These are phyloP conservation scores for Esox masquinongy DNA, from an alignment of 2,797 vertebrate species.

Conservation along the genomic window DNA sequence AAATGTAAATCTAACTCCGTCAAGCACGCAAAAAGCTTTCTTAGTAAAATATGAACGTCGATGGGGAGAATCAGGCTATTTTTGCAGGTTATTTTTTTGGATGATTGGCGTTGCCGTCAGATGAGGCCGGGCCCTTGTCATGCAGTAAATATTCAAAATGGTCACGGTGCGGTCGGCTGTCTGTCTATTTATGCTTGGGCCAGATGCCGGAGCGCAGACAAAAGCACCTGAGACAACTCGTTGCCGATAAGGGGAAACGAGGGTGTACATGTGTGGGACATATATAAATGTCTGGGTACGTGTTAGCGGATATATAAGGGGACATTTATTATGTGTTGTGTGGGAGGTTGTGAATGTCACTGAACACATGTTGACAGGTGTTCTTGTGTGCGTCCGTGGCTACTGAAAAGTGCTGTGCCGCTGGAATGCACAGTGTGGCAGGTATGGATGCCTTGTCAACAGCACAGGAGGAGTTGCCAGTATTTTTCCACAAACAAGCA, in stretches of 20 bases:
- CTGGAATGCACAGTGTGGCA: neutral
- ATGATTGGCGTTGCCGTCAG: neutral
- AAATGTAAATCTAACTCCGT: slow-evolving; percentile 31
- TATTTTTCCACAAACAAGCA: neutral
- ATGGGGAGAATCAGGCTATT: neutral
- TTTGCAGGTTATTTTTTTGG: neutral
- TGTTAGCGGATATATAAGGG: neutral
- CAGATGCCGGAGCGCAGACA: slow-evolving; percentile 41
- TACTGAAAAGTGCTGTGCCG: neutral
- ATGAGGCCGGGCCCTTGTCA: neutral
- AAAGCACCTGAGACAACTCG: slow-evolving; percentile 39
- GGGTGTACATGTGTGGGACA: neutral
- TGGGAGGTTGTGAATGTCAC: neutral
- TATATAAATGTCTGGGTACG: neutral
- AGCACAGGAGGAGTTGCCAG: neutral
- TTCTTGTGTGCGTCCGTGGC: neutral
- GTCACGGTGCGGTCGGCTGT: neutral
- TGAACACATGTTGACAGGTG: neutral
- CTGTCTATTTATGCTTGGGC: slow-evolving; percentile 20
- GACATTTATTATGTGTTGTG: neutral
- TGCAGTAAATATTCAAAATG: neutral
- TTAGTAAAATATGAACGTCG: slow-evolving; percentile 14
- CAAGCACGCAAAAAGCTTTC: slow-evolving; percentile 1
- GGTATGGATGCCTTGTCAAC: neutral
- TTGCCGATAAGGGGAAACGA: slow-evolving; percentile 9